Percentiles rank a stretch among this genome's conserved stretches.
Evolutionary conservation across 2,888 invertebrate species (phyloP).

Genomic region (Notodonta dromedarius): DNA sequence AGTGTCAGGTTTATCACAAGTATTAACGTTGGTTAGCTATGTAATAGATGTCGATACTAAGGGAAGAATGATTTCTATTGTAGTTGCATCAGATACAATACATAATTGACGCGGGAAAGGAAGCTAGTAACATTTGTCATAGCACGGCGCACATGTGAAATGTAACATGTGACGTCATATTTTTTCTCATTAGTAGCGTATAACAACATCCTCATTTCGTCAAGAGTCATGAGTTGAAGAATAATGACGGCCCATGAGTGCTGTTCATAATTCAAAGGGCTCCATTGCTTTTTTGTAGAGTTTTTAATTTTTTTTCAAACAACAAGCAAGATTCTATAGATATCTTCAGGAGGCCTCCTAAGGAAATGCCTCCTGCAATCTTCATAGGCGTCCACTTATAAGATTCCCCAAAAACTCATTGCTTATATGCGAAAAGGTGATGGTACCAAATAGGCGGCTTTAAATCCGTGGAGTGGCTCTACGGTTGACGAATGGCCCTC

Average conservation of each 20-base stretch:
- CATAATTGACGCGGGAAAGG: conserved; percentile 4
- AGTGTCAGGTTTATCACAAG: no score
- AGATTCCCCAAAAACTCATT: not conserved
- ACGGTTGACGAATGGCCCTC: conserved; percentile 31
- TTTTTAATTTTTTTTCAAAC: no score
- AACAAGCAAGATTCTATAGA: no score
- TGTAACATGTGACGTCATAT: not conserved
- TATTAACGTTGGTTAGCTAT: no score
- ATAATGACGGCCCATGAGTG: no score
- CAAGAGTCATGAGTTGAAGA: not conserved
- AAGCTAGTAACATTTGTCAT: not conserved
- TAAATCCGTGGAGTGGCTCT: conserved; percentile 14
- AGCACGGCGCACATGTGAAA: not conserved
- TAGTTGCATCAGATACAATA: not conserved
- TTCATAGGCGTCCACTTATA: not conserved
- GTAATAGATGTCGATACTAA: not conserved
- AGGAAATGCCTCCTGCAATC: not conserved
- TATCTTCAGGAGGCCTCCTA: no score
- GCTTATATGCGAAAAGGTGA: not conserved
- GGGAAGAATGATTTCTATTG: conserved; percentile 1
- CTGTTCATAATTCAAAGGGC: no score
- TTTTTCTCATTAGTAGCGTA: not conserved
- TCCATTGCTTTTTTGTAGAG: no score
- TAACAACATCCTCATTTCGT: not conserved
- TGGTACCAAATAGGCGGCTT: not conserved